Evolutionary conservation across 2,113 vertebrate genomes (phyloP), one percentile per base, ranked within the genome.

Genomic region (Noturus placidus): DNA sequence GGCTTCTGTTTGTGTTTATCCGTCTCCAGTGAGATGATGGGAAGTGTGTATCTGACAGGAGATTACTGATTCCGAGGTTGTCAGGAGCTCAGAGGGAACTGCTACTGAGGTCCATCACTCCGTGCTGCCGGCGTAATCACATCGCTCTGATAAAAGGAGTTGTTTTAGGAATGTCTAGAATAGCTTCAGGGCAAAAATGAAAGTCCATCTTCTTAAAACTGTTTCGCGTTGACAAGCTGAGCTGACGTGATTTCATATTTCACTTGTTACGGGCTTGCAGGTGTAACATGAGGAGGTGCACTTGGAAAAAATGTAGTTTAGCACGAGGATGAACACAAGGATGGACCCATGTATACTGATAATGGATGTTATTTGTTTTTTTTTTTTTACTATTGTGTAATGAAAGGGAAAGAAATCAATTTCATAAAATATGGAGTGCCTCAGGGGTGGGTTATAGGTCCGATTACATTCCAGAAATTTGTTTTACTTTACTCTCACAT

Each of bases 1-100:
- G 19, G 13, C 85, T 82, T 88, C 83, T 93, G 77, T 93, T 93
- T 93, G 78, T 92, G 86, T 91, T 92, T 90, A 57, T 63, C n/a
- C 3, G 82, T 94, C 91, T 90, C 91, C 90, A 89, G 70, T 65
- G 89, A 91, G 89, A 93, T 87, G 52, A 87, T 82, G 89, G 83
- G 78, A 74, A 19, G 61, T 90, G 91, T 88, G 70, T 80, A 89
- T 91, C 87, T 91, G 35, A 86, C 80, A 81, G 89, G 83, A 86
- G 57, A 89, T 90, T 89, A 82, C 89, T 22, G 83, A 84, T 87
- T 91, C n/a, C 35, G 38, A 30, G 27, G 57, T 78, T 93, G 91
- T 89, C 87, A 57, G 67, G 8, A 80, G 88, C 42, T 90, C 76
- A 87, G 87, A n/a, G 87, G 65, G 88, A 91, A 89, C 86, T 76